Base-by-base conservation (phyloP, 2,797 vertebrate species). In the Cynodonichthys magdalenae region DNA sequence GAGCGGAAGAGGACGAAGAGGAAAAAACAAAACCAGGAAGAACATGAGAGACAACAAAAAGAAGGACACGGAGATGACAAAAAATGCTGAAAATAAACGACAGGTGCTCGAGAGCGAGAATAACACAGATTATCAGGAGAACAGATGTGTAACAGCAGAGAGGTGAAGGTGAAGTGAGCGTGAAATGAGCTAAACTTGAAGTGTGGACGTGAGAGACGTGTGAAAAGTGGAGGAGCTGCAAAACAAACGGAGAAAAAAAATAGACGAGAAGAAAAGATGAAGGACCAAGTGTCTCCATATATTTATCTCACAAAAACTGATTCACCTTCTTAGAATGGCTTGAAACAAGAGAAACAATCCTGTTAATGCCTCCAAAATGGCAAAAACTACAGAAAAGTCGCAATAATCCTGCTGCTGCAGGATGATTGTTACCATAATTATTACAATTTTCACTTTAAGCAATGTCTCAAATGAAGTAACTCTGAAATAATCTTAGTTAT, bases 21-120 rank as follows among this genome's bases (percentile, higher is more conserved):
- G 74, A 60, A 68, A 57, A 67, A 58, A 45, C 62, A 69, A 56
- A 29, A 60, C 31, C 31, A 55, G 45, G 54, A 63, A 61, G 27
- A 31, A 63, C 24, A 53, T 86, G 79, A 84, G 69, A 79, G 29
- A 66, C 54, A 70, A 41, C 68, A 50, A 67, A 61, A 72, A 48
- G 79, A 48, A 85, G 31, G 54, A 63, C 61, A 24, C 2, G 76
- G 53, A 66, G 73, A 80, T 49, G 76, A 17, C 18, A 76, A 17
- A 49, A 75, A 47, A 34, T 81, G 80, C 57, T 42, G 62, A 67
- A 53, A 82, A 79, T 5, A 66, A 69, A 2, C 12, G 31, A 81
- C 15, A 55, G 61, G 66, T 79, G 52, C 56, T 75, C 39, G 31
- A 58, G 71, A 41, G 76, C 51, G 11, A 71, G 68, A n/a, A 74